Conservation (phyloP, 92 coral and sea anemone genomes). For the Diadumene lineata region DNA sequence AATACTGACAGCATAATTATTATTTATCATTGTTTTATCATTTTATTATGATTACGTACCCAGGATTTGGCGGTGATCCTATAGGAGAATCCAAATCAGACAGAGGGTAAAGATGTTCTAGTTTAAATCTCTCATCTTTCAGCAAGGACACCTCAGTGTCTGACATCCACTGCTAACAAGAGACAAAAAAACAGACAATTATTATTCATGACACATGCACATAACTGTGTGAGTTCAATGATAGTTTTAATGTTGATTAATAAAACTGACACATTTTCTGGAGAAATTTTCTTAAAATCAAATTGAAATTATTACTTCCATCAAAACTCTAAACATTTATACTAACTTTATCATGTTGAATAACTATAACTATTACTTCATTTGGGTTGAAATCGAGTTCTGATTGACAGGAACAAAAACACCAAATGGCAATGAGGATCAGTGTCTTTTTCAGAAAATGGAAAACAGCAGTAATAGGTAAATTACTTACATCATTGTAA, state of each 20-base stretch:
- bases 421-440: too few relatives aligned
- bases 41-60: conserved; percentile 34
- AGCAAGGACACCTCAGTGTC: conserved; percentile 53
- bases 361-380: too few relatives aligned
- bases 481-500: conserved; percentile 49
- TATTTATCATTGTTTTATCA: not conserved
- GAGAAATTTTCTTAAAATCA: too few relatives aligned
- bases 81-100: conserved; percentile 97
- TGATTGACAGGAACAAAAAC: too few relatives aligned
- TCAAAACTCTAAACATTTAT: too few relatives aligned
- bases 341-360: too few relatives aligned
- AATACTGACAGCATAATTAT: not conserved
- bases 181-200: not conserved
- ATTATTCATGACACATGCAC: not conserved
- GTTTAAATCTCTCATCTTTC: conserved; percentile 38
- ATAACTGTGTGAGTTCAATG: not conserved
- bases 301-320: too few relatives aligned
- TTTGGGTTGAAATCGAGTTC: too few relatives aligned
- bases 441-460: too few relatives aligned
- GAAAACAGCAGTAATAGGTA: too few relatives aligned
- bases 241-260: too few relatives aligned
- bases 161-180: conserved; percentile 49
- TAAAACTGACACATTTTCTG: too few relatives aligned
- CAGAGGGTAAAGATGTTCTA: conserved; percentile 68
- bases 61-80: conserved; percentile 74